A percentile compares a stretch with the other conserved stretches of the same genome.
Evolutionary conservation across 2,797 vertebrate genomes (phyloP).

Genomic region (Tapirus indicus): DNA sequence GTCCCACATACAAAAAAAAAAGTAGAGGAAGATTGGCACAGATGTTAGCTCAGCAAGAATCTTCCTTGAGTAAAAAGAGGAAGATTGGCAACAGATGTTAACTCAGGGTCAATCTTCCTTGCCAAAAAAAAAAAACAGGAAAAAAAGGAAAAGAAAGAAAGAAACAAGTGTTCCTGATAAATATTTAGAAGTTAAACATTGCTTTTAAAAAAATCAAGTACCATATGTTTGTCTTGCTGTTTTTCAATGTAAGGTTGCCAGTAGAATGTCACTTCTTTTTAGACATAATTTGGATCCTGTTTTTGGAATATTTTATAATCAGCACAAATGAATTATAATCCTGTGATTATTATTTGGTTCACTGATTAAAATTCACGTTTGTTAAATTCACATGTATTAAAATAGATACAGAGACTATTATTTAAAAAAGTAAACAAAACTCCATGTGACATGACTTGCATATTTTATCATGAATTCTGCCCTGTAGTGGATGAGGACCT

Average conservation of each 20-base stretch:
- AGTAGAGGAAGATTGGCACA: no score
- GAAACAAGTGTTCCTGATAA: background rate
- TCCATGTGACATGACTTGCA: background rate
- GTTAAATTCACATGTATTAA: no score
- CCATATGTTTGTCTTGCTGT: background rate
- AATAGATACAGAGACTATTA: background rate
- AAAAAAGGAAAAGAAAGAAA: background rate
- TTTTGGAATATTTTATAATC: constrained; percentile 37
- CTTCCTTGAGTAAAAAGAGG: no score
- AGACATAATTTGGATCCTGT: background rate
- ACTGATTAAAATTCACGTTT: background rate
- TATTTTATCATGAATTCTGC: background rate
- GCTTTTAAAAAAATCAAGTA: background rate
- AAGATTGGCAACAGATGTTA: no score
- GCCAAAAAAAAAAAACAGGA: no score
- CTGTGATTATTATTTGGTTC: background rate
- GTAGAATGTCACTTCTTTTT: background rate
- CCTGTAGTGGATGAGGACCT: background rate
- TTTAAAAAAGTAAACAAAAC: constrained; percentile 37
- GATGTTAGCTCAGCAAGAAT: no score
- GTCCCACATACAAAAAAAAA: no score
- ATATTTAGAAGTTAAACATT: constrained; percentile 48
- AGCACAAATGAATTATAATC: background rate
- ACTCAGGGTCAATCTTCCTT: no score
- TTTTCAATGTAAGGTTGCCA: background rate